phyloP scores from a whole-genome alignment of 2,797 vertebrate genomes.

The Halcyon leucocephala region DNA sequence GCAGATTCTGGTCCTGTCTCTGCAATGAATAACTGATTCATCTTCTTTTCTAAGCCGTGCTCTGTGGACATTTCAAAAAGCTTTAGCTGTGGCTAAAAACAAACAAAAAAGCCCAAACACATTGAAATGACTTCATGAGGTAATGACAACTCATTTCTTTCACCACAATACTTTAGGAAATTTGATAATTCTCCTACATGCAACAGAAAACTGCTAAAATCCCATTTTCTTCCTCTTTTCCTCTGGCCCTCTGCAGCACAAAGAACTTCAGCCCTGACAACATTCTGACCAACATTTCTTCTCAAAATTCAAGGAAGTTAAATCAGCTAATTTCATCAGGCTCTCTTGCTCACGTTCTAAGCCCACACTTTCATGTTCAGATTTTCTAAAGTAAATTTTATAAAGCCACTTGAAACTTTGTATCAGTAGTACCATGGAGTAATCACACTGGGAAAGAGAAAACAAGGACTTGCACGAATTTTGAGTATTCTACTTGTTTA shows the following conservation, averaged over 20 bases:
- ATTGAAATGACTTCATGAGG: not conserved
- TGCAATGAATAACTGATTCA: constrained; percentile 1
- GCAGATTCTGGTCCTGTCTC: not conserved
- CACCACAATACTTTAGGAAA: not conserved
- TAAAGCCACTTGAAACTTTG: not conserved
- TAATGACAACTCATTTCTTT: not conserved
- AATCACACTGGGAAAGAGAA: not conserved
- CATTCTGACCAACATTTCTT: not conserved
- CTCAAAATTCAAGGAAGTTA: not conserved
- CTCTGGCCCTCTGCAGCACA: not conserved
- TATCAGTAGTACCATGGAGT: not conserved
- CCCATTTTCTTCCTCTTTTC: not conserved
- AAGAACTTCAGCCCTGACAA: not conserved
- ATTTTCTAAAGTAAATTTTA: not conserved
- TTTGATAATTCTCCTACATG: not conserved
- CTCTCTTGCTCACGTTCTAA: constrained; percentile 32
- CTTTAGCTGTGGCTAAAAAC: not conserved
- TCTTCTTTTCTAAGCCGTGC: not conserved
- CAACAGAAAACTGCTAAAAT: not conserved
- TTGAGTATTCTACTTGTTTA: not conserved
- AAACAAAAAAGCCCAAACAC: not conserved
- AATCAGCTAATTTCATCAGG: constrained; percentile 38
- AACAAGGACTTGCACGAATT: not conserved
- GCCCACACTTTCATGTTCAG: not conserved
- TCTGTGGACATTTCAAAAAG: not conserved